Base-by-base conservation (phyloP, 2,888 invertebrate genomes). In the Dione vanillae region DNA sequence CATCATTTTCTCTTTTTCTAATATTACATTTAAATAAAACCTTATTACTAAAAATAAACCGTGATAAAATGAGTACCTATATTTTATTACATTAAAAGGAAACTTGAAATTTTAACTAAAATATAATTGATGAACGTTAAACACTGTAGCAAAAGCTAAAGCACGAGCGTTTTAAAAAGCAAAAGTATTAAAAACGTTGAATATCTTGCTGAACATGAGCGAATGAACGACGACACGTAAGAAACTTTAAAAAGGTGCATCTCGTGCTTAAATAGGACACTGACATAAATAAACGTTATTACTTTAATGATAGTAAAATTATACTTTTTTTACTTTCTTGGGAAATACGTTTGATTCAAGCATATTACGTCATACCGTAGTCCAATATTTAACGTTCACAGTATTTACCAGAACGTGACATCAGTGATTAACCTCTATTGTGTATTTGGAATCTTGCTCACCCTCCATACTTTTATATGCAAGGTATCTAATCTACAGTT, bases 221-320 rank as follows among this genome's bases (percentile, higher is more conserved):
- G n/a, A n/a, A n/a, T n/a, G n/a, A n/a, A 66, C 64, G 51, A 69
- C 56, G 69, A 73, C 52, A 66, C 51, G 64, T 69, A 66, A 64
- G 66, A 71, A 66, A 71, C 68, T 69, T 69, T 56, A 67, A 71
- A 70, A 71, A 71, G 68, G 62, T 71, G 56, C 71, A 69, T 54
- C 65, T 71, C 43, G 59, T 62, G 47, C 41, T 62, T 58, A 73
- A 67, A 71, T 73, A 51, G 71, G 71, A 69, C 71, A 62, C 49
- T 56, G 66, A 62, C 51, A 47, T 52, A 62, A 70, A 27, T 49
- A 64, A 64, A 64, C 19, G 64, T 64, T 37, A 64, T 64, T 49
- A 49, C 27, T 47, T 64, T 49, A 49, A 64, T 64, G 19, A 45
- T 27, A 20, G 27, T 14, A 0, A 35, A 35, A 27, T 27, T 27